Evolutionary conservation across 2,888 invertebrate genomes (phyloP).

Genomic region (Ophraella communa): DNA sequence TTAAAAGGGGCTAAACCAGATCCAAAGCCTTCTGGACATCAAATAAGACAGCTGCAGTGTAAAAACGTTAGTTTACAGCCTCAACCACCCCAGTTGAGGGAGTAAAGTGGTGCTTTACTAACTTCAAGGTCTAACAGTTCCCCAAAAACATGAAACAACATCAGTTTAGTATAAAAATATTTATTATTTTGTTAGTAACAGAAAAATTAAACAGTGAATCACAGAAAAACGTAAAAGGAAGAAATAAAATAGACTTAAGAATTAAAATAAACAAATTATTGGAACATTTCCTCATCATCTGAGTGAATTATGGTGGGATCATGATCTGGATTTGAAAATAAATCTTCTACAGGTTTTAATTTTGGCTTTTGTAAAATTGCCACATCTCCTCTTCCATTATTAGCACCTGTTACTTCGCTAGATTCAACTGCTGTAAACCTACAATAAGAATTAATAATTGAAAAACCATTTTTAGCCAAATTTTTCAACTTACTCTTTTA

Average conservation of each 20-base stretch:
- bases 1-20: no score
- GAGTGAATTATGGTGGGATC: slow-evolving; percentile 48
- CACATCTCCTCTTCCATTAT: slow-evolving; percentile 53
- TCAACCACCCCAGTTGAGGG: no score
- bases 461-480: not conserved
- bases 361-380: slow-evolving; percentile 49
- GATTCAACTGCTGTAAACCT: slow-evolving; percentile 52
- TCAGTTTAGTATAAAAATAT: not conserved
- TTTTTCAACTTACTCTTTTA: slow-evolving; percentile 51
- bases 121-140: no score
- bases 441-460: slow-evolving; percentile 28
- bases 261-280: not conserved
- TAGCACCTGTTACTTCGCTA: slow-evolving; percentile 46
- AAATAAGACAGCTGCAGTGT: no score
- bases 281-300: slow-evolving; percentile 39
- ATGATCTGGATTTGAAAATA: slow-evolving; percentile 50
- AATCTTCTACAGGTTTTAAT: slow-evolving; percentile 51
- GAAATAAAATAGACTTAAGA: not conserved
- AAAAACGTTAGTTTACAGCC: no score
- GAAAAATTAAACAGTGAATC: not conserved
- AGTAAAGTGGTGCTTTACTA: no score
- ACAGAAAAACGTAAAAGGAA: not conserved
- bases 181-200: slow-evolving; percentile 1
- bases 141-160: no score
- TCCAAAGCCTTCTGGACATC: no score